Percentiles rank a stretch among this genome's conserved stretches.
phyloP scores from a whole-genome alignment of 2,888 invertebrate species.

The Harpalus rubripes region DNA sequence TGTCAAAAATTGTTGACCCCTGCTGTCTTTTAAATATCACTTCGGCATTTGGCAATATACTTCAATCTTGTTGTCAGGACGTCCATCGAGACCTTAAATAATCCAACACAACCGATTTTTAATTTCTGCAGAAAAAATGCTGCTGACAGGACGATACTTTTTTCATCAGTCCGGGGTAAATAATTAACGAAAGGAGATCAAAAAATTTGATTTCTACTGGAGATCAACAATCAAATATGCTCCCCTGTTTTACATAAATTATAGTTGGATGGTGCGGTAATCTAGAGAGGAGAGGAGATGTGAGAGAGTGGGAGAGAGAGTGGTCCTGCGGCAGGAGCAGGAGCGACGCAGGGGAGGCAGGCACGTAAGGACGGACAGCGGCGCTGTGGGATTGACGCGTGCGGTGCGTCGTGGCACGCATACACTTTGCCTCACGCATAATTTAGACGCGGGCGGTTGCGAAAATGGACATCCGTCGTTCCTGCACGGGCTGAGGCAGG shows the following conservation, averaged over 20 bases:
- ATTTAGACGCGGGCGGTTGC: constrained; percentile 77
- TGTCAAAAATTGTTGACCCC: constrained; percentile 41
- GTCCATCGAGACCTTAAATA: constrained; percentile 55
- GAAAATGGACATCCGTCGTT: constrained; percentile 76
- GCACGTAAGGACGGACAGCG: constrained; percentile 55
- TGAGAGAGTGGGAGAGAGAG: background rate
- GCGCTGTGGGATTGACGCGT: constrained; percentile 74
- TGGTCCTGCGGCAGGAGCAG: background rate
- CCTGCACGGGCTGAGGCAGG: constrained; percentile 68
- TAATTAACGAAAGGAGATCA: constrained; percentile 52
- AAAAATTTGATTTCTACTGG: constrained; percentile 44
- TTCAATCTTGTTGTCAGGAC: constrained; percentile 37
- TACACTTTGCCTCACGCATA: constrained; percentile 78
- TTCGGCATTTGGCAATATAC: constrained; percentile 29
- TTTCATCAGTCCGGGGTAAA: constrained; percentile 45
- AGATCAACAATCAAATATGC: constrained; percentile 54
- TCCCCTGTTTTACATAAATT: constrained; percentile 55
- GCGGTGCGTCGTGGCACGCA: constrained; percentile 71
- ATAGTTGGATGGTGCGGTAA: constrained; percentile 34
- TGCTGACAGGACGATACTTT: constrained; percentile 45
- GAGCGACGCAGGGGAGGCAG: background rate
- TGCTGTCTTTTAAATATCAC: constrained; percentile 42
- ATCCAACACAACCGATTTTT: constrained; percentile 53
- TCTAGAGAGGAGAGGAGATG: constrained; percentile 12
- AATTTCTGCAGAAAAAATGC: constrained; percentile 47